Base-by-base conservation (phyloP, 2,113 vertebrate genomes). In the Benitochromis conjunctus region DNA sequence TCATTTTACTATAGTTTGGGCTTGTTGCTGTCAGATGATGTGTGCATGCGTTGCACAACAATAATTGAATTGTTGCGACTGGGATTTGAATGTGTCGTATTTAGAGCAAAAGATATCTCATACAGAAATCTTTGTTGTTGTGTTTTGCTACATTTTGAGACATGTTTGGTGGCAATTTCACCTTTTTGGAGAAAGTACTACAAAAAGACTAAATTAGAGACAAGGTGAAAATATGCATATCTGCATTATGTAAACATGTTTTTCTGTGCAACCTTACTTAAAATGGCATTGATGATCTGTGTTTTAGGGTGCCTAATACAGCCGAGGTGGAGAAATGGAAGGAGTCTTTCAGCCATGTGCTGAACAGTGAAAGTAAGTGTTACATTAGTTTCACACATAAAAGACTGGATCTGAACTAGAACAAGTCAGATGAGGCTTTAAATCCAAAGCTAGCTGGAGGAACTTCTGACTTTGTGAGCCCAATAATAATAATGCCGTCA, bases 311-410 rank as follows among this genome's bases (percentile, higher is more conserved):
- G 53, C 95, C 95, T 43, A 93, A 93, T 79, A 94, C 95, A 69
- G 94, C 96, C 13, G 97, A 99, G 92, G 94, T 97, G 69, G 96
- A 96, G 81, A 97, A 97, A 92, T 99, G 98, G 98, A 97, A 96
- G 88, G 96, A 97, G 83, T 98, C 97, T 3, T 95, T 99, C 95
- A 96, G 95, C 93, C 96, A 96, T 53, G 84, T 99, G 85, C 95
- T 99, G 74, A 97, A 86, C 86, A 96, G 97, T 86, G 96, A 98
- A 64, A 94, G 98, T 99, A 95, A 98, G 98, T 96, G 12, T 69
- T 16, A 21, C 10, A 18, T 43, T 48, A 3, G 14, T 55, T 76
- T 87, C 12, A 74, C 21, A 43, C 6, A 7, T 53, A 7, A 69
- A 29, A 55, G 5, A 55, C 11, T 4, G 4, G 83, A 46, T 21